These are phyloP conservation scores for Smittia sp. DNA, from an alignment of 2,888 invertebrate genomes.

Conservation along the genomic window DNA sequence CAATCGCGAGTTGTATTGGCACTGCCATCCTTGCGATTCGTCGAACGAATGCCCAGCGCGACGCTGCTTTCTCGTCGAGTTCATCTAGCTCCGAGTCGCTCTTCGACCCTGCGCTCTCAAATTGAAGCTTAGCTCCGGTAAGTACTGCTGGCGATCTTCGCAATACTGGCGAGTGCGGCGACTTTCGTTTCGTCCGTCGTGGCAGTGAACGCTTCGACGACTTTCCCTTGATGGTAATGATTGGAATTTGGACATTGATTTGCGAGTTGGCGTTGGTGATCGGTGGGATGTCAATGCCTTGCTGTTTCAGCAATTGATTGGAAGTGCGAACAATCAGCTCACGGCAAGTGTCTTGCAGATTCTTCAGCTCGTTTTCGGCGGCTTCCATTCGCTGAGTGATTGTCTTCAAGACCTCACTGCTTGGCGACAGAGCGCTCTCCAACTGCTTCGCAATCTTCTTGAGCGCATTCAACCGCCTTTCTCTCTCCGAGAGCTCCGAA, in stretches of 20 bases:
- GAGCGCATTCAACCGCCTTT: constrained; percentile 64
- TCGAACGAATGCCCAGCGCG: constrained; percentile 57
- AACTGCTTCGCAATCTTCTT: constrained; percentile 64
- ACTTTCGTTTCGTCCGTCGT: constrained; percentile 28
- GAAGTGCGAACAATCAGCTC: constrained; percentile 57
- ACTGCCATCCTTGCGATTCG: constrained; percentile 66
- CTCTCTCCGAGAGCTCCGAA: constrained; percentile 60
- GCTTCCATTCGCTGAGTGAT: constrained; percentile 57
- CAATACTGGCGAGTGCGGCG: neutral
- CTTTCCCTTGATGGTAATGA: constrained; percentile 39
- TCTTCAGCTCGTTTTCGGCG: constrained; percentile 65
- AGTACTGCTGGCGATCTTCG: constrained; percentile 2
- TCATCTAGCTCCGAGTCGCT: constrained; percentile 45
- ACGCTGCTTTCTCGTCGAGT: constrained; percentile 43
- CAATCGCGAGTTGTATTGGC: constrained; percentile 68
- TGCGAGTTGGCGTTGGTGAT: constrained; percentile 18
- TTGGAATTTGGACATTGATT: constrained; percentile 41
- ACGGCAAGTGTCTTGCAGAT: constrained; percentile 65
- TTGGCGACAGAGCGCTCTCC: constrained; percentile 66
- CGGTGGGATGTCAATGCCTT: constrained; percentile 44
- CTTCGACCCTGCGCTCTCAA: neutral
- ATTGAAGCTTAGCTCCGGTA: neutral
- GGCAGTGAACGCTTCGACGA: constrained; percentile 29
- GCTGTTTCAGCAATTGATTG: constrained; percentile 49
- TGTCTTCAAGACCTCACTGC: constrained; percentile 62